Evolutionary conservation across 1,140 invertebrate genomes (phyloP), one percentile per base, ranked within the genome.

Genomic region (Saccostrea cuccullata): DNA sequence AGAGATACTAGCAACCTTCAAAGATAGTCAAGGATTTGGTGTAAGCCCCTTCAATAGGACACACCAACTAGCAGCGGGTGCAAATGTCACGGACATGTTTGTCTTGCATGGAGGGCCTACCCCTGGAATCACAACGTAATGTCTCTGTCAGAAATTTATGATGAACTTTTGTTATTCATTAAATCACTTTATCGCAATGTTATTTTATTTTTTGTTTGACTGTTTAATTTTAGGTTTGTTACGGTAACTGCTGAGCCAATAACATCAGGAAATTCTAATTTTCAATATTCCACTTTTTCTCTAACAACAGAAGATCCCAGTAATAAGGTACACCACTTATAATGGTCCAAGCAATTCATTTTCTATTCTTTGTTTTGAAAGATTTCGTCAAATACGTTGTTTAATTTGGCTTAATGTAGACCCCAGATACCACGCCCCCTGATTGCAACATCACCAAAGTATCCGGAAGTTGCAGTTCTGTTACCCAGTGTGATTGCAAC

Each of bases 21-120:
- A 67, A 13, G 88, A 89, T 30, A 85, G 86, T 60, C 85, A 89
- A 58, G 58, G 60, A 26, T 86, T 89, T 8, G 77, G 84, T 26
- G 56, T 86, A 15, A 67, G 58, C 26, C 88, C 88, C 2, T 73
- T 82, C 15, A 70, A 82, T 15, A 82, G 82, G 60, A 70, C 77
- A 0, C 70, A 86, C 9, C 26, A 56, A 4, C n/a, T 88, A 12
- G 67, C 67, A 36, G 83, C 83, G 8, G 84, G 84, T 2, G 83
- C 60, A 5, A 88, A 88, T 58, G 70, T 26, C 1, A 88, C 83
- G 12, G 83, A 56, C 13, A 67, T 55, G 26, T 88, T 88, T 55
- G 36, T 85, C 20, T 56, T 88, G 30, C 67, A 85, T 47, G 87
- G 83, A 6, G 64, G 60, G 40, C 13, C 58, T 6, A 56, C 83